phyloP scores from a whole-genome alignment of 2,888 invertebrate species.

The Cartodere bifasciata region DNA sequence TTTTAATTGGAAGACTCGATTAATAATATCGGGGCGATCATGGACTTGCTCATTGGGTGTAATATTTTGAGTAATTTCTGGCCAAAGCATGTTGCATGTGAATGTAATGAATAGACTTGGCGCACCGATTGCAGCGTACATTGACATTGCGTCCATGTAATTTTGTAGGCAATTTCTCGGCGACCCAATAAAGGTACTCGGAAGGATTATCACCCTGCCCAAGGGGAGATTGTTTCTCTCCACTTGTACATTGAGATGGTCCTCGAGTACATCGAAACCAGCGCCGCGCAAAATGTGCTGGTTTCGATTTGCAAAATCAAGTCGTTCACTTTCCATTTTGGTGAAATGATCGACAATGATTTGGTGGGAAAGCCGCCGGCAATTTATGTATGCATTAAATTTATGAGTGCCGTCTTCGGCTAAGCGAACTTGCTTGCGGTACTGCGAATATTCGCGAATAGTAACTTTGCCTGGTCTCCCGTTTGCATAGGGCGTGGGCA shows the following conservation, averaged over 20 bases:
- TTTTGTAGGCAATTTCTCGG: slow-evolving; percentile 2
- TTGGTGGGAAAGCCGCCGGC: slow-evolving; percentile 9
- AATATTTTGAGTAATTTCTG: slow-evolving; percentile 11
- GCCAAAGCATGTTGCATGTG: slow-evolving; percentile 15
- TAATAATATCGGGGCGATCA: slow-evolving; percentile 14
- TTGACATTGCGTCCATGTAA: slow-evolving; percentile 14
- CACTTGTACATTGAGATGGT: slow-evolving; percentile 3
- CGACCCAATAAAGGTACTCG: too few relatives aligned
- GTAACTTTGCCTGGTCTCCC: slow-evolving; percentile 1
- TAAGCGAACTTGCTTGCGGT: slow-evolving; percentile 6
- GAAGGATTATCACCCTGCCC: slow-evolving; percentile 8
- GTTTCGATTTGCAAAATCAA: slow-evolving; percentile 4
- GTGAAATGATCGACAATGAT: slow-evolving; percentile 8
- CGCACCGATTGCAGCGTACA: slow-evolving; percentile 8
- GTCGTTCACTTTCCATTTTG: slow-evolving; percentile 7
- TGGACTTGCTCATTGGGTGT: slow-evolving; percentile 4
- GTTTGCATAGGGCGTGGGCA: not conserved
- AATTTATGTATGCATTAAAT: slow-evolving; percentile 3
- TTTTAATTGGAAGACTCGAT: slow-evolving; percentile 13
- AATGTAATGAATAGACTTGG: slow-evolving; percentile 14
- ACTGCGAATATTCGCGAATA: slow-evolving; percentile 5
- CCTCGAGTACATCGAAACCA: slow-evolving; percentile 2
- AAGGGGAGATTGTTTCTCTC: slow-evolving; percentile 4
- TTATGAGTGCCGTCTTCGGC: too few relatives aligned
- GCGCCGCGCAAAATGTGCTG: slow-evolving; percentile 5